Conservation (phyloP, 2,113 vertebrate species). For the Caranx melampygus region DNA sequence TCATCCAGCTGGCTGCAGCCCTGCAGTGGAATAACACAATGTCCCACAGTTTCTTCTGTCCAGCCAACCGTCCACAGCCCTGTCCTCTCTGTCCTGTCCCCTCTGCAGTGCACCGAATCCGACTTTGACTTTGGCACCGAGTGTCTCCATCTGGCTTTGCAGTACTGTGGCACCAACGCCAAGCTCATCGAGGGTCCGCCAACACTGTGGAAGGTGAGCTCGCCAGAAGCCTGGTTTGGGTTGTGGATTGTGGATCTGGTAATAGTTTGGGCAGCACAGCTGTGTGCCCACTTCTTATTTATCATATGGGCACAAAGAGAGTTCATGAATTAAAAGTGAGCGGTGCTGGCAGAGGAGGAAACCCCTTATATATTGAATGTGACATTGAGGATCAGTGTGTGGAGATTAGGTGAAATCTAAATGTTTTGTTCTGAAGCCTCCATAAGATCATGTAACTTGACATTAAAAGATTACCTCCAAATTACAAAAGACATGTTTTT, state of each 20-base stretch:
- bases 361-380: conserved; percentile 7
- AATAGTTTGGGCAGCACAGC: conserved; percentile 16
- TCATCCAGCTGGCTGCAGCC: background rate
- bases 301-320: conserved; percentile 30
- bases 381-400: conserved; percentile 28
- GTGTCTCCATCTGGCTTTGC: conserved; percentile 94
- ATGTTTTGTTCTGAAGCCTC: background rate
- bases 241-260: conserved; percentile 20
- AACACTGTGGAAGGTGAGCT: conserved; percentile 97
- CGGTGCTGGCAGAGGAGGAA: conserved; percentile 22
- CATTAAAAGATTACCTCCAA: background rate
- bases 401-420: conserved; percentile 26
- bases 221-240: conserved; percentile 29
- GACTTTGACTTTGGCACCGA: conserved; percentile 98
- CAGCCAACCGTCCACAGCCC: conserved; percentile 10
- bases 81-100: conserved; percentile 31
- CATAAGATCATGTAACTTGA: background rate
- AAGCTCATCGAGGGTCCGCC: conserved; percentile 93
- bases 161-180: conserved; percentile 90
- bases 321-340: conserved; percentile 4
- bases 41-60: background rate
- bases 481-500: conserved; percentile 1
- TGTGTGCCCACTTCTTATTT: conserved; percentile 33
- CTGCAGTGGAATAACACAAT: background rate
- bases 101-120: conserved; percentile 89